Evolutionary conservation across 2,888 invertebrate species (phyloP).

Genomic region (Drosophila dives): DNA sequence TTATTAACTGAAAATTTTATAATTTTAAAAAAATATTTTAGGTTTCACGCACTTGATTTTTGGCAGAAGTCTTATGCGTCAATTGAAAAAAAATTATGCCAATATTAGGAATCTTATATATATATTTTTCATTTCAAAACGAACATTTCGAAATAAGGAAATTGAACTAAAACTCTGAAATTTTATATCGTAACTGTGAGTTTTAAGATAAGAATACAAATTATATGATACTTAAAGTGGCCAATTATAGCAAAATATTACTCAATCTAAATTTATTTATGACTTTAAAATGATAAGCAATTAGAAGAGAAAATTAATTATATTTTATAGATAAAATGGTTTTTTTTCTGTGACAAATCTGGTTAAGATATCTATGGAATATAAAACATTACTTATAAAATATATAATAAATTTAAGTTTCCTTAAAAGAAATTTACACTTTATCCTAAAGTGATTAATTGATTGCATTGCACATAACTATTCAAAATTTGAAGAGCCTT

Average conservation of each 20-base stretch:
- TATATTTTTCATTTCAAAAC: neutral
- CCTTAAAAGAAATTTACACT: neutral
- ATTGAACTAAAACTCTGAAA: no score
- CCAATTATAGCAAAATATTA: neutral
- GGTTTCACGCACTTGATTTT: neutral
- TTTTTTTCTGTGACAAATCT: no score
- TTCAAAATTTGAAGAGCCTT: neutral
- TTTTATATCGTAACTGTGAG: neutral
- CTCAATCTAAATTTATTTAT: neutral
- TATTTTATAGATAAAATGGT: rapidly evolving
- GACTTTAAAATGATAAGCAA: neutral
- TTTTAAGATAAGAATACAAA: neutral
- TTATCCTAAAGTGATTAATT: neutral
- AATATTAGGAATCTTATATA: neutral
- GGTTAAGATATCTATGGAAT: no score
- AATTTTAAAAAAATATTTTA: neutral
- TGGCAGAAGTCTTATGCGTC: neutral
- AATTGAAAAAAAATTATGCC: neutral
- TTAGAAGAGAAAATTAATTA: neutral
- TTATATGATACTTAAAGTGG: neutral
- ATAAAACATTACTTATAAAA: no score
- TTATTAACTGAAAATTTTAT: neutral
- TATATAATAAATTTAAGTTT: neutral
- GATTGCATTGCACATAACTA: neutral
- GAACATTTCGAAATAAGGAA: no score